Base-by-base conservation (phyloP, 2,797 vertebrate species). In the Acanthis flammea region DNA sequence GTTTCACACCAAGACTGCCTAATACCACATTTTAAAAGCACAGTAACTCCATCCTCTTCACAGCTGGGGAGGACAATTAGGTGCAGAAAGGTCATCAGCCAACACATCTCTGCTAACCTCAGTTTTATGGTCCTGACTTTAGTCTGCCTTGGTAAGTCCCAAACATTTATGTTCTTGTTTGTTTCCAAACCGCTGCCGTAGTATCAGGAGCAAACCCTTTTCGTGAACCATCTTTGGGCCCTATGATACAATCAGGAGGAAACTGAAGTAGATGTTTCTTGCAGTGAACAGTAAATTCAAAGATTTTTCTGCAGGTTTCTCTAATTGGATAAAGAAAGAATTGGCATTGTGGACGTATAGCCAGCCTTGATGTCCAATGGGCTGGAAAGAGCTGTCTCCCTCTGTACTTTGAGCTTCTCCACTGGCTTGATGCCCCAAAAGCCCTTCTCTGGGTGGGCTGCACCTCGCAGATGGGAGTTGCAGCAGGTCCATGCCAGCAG, bases 81-180 rank as follows among this genome's bases (percentile, higher is more conserved):
- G 31, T 86, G 15, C 21, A 10, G 27, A 66, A 83, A 86, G 63
- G 62, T 90, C 57, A 70, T 41, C 58, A 75, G 35, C 88, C 11
- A 0, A 37, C 42, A 78, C 35, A 23, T 83, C 93, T 61, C 42
- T 19, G 47, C 28, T 62, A 62, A 70, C 53, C 44, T 82, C 73
- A 71, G 18, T 90, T 91, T 96, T 91, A 53, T 30, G 21, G 80
- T 76, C 44, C 71, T 53, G 80, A 45, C 45, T 92, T 95, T 65
- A 31, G 72, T 88, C 47, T 76, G 12, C 47, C 81, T 94, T 18
- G 96, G 95, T 97, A 98, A 98, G 95, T 96, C 97, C 97, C 97
- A 89, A 97, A 97, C 39, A 86, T 98, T 98, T 96, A 48, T 50
- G 24, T 18, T 60, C 58, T 67, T 44, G 53, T 90, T 96, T 87